Evolutionary conservation across 2,113 vertebrate species (phyloP).

Genomic region (Coryphaenoides rupestris): DNA sequence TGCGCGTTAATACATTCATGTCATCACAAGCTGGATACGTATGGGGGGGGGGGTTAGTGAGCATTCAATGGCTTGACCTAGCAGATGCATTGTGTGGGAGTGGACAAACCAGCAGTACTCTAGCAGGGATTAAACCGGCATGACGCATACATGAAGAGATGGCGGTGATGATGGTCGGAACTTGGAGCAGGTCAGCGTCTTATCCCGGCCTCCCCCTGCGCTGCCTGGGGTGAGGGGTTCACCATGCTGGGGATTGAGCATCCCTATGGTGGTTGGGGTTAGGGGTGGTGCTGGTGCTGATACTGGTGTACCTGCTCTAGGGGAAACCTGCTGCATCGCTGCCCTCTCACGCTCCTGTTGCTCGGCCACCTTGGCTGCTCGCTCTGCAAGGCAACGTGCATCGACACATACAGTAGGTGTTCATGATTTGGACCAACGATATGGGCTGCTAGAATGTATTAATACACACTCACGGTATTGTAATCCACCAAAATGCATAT

Average conservation of each 20-base stretch:
- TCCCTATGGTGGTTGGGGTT: conserved; percentile 96
- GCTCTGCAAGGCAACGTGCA: conserved; percentile 77
- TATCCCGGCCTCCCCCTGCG: conserved; percentile 55
- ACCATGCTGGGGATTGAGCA: conserved; percentile 97
- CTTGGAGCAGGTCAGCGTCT: conserved; percentile 70
- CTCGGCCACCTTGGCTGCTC: conserved; percentile 98
- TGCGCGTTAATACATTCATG: no score
- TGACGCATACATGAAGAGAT: neutral
- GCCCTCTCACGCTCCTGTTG: conserved; percentile 98
- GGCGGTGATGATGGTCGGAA: no score
- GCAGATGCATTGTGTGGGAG: no score
- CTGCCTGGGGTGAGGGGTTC: conserved; percentile 76
- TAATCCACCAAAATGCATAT: no score
- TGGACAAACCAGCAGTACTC: no score
- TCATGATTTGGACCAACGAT: no score
- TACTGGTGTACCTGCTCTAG: conserved; percentile 97
- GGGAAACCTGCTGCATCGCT: conserved; percentile 87
- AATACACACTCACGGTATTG: no score
- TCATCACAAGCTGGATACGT: neutral
- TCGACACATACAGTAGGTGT: neutral
- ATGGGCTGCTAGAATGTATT: no score
- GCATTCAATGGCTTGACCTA: neutral
- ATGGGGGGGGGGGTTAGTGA: neutral
- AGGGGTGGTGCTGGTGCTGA: no score
- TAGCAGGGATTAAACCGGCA: neutral